Percentiles rank a stretch among this genome's conserved stretches.
Conservation (phyloP, 2,797 vertebrate species). For the Ciconia nigra region DNA sequence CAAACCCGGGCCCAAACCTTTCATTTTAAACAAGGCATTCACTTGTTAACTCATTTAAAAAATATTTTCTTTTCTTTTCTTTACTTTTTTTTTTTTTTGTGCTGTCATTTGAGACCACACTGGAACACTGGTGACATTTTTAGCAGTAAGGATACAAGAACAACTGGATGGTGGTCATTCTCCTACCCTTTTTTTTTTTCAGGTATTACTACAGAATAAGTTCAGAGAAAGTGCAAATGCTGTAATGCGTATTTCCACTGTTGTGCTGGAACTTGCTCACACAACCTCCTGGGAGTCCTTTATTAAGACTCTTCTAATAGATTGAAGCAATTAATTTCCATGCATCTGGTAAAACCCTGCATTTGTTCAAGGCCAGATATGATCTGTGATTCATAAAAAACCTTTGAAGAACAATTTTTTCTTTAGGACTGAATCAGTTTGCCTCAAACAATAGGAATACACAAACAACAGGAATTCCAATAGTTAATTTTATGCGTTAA, state of each 20-base stretch:
- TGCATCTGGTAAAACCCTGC: not conserved
- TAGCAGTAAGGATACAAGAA: not conserved
- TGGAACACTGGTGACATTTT: not conserved
- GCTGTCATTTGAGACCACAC: not conserved
- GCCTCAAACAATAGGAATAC: not conserved
- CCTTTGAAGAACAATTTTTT: not conserved
- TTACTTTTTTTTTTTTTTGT: not conserved
- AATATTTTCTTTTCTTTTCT: not conserved
- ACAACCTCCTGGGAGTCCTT: not conserved
- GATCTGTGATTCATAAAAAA: not conserved
- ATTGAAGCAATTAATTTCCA: not conserved
- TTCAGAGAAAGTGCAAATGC: not conserved
- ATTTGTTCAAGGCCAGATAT: not conserved
- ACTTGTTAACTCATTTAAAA: not conserved
- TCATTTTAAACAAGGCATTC: not conserved
- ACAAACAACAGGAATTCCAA: not conserved
- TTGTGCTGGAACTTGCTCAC: not conserved
- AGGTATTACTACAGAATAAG: not conserved
- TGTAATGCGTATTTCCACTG: not conserved
- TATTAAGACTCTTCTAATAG: not conserved
- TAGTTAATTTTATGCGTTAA: not conserved
- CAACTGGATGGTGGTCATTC: not conserved
- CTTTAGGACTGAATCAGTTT: not conserved
- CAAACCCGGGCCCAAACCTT: not conserved
- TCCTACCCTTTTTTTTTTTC: not conserved